phyloP scores from a whole-genome alignment of 2,888 invertebrate species.

The Platycnemis pennipes region DNA sequence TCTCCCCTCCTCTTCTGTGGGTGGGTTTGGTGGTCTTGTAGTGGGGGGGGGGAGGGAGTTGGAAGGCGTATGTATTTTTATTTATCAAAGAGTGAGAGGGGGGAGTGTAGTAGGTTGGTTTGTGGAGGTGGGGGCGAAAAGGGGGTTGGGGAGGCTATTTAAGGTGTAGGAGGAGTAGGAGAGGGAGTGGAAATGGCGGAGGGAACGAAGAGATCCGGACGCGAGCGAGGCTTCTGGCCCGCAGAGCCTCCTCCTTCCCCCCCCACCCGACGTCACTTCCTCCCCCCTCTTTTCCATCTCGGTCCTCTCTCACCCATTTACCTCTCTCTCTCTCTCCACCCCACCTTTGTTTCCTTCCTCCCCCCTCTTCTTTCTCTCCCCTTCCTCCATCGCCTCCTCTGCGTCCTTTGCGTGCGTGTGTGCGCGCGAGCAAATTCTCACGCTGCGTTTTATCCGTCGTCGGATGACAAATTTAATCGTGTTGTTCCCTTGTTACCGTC shows the following conservation, averaged over 20 bases:
- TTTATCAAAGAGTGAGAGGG: background rate
- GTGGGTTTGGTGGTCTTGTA: too few relatives aligned
- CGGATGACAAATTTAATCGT: conserved; percentile 22
- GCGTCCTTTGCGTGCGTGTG: background rate
- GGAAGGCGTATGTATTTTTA: background rate
- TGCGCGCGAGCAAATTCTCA: background rate
- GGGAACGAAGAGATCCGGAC: conserved; percentile 51
- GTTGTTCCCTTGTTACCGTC: background rate
- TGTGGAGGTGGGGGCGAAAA: background rate
- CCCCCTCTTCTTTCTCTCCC: background rate
- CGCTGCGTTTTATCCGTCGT: conserved; percentile 22
- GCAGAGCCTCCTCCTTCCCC: background rate
- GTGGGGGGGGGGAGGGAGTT: background rate
- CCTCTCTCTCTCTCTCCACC: background rate
- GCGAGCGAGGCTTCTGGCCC: conserved; percentile 33
- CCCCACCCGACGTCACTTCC: background rate
- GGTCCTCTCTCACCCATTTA: background rate
- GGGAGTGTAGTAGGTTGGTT: background rate
- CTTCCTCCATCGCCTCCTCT: background rate
- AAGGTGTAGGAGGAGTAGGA: background rate
- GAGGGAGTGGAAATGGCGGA: conserved; percentile 13
- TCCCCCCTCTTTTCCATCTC: background rate
- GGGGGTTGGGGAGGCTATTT: too few relatives aligned
- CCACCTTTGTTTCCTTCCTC: background rate
- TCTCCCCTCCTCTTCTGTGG: too few relatives aligned